Base-by-base conservation (phyloP, 2,888 invertebrate genomes). In the Ellobium chinense region DNA sequence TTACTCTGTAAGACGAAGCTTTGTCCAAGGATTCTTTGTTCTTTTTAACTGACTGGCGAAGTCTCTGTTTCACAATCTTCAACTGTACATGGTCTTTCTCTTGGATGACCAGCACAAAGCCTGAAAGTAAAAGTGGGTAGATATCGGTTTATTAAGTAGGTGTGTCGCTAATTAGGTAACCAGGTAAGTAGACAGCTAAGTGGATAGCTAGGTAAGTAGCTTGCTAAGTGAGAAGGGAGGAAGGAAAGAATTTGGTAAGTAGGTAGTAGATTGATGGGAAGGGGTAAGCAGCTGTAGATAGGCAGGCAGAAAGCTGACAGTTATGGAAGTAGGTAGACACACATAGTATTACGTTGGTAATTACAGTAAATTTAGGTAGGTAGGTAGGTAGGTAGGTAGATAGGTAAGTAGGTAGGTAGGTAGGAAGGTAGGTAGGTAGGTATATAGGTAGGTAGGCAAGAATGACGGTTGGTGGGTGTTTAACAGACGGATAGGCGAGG, bases 51-150 rank as follows among this genome's bases (percentile, higher is more conserved):
- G 88, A 85, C 46, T 83, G 78, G 39, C 91, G 80, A 24, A 89
- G 83, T 54, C 88, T 84, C 75, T 90, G 90, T 82, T 91, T 91
- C 9, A 89, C 85, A 14, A 91, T 87, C 82, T 91, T 90, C 37
- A 91, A 82, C 60, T 88, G 83, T 1, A 91, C 90, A 77, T 90
- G 84, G 65, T 90, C 90, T 77, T 90, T 89, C 82, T 91, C 90
- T 78, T 91, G 88, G 46, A 91, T 91, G 0, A 90, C 90, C 83
- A 91, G 83, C 24, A 91, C 90, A 74, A 91, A 90, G 85, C 91
- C 91, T 91, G 83, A 73, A 37, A n/a, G 68, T 5, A 4, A 37
- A 4, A 29, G 21, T 12, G 54, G 12, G 14, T 18, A 21, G 54
- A 46, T 18, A 21, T 46, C 21, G 21, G 12, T 12, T 46, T 12